Base-by-base conservation (phyloP, 2,113 vertebrate genomes). In the Corythornis cristatus region DNA sequence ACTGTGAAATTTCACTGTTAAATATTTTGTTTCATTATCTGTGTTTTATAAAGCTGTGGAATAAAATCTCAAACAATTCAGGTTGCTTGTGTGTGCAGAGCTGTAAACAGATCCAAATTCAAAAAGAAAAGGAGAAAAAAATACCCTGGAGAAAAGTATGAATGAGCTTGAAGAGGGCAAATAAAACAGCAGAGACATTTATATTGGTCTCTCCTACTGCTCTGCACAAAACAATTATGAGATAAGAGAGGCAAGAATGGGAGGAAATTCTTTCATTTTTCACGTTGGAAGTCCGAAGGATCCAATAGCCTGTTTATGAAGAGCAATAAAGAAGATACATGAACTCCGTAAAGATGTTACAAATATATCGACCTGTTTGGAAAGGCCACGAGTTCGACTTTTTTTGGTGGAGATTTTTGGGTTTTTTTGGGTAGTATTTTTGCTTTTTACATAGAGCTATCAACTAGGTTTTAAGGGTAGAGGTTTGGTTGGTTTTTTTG, bases 171-270 rank as follows among this genome's bases (percentile, higher is more conserved):
- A 97, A 95, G 97, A 98, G 97, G 97, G 97, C 97, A 97, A 96
- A 95, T 97, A 97, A 97, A 98, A 96, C 74, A 98, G 94, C 94
- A 85, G 51, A 97, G 96, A 96, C 97, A 94, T 98, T 98, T 98
- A 97, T 97, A 97, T 77, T 93, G 97, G 97, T 96, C 92, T 97
- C 81, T 93, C 95, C 96, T 97, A 95, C 96, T 94, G 97, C 97
- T 97, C 94, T 91, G 97, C 97, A 98, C 97, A 98, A 98, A 98
- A 98, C 98, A 98, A 97, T 98, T 98, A 98, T 92, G 96, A 97
- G 98, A 98, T 98, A 98, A 98, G 97, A 97, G 97, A 97, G 93
- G 96, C 96, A 96, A 90, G 95, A 97, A 97, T 88, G 88, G 88
- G 95, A 98, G 95, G 97, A 97, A 98, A 97, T 98, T 97, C 97